These are phyloP conservation scores for Harlomillsia oculata DNA, from an alignment of 1,140 invertebrate species.

Conservation along the genomic window DNA sequence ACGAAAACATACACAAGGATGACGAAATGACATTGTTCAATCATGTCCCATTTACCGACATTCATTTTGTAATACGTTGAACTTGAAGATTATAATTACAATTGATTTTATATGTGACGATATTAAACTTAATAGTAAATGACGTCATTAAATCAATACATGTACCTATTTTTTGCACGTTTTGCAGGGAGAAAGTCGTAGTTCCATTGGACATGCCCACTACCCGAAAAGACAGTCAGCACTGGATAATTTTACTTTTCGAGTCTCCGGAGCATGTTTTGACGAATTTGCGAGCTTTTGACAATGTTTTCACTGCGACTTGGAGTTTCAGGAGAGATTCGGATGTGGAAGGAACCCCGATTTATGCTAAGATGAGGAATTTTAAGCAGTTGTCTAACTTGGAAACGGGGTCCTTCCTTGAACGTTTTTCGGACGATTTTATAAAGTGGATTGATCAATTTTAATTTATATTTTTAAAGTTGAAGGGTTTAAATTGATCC, in stretches of 20 bases:
- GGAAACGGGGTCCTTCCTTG: too few species aligned
- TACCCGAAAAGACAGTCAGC: neutral
- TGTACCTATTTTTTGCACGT: neutral
- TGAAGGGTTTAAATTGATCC: neutral
- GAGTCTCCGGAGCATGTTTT: conserved; percentile 2
- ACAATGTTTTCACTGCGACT: conserved; percentile 5
- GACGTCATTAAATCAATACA: neutral
- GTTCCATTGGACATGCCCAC: neutral
- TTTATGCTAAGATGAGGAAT: too few species aligned
- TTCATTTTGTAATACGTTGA: too few species aligned
- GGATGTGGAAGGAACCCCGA: neutral
- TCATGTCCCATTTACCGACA: too few species aligned
- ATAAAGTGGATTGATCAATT: neutral
- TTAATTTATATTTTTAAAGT: neutral
- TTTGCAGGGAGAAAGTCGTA: neutral
- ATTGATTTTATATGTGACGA: neutral
- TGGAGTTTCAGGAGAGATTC: conserved; percentile 1
- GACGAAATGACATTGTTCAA: too few species aligned
- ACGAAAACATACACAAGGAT: too few species aligned
- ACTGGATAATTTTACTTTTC: neutral
- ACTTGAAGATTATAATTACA: neutral
- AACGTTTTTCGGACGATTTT: too few species aligned
- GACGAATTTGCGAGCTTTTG: neutral
- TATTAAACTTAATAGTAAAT: neutral
- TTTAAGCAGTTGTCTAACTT: too few species aligned